Evolutionary conservation across 2,797 vertebrate species (phyloP), one percentile per base, ranked within the genome.

Genomic region (Cryptoprocta ferox): DNA sequence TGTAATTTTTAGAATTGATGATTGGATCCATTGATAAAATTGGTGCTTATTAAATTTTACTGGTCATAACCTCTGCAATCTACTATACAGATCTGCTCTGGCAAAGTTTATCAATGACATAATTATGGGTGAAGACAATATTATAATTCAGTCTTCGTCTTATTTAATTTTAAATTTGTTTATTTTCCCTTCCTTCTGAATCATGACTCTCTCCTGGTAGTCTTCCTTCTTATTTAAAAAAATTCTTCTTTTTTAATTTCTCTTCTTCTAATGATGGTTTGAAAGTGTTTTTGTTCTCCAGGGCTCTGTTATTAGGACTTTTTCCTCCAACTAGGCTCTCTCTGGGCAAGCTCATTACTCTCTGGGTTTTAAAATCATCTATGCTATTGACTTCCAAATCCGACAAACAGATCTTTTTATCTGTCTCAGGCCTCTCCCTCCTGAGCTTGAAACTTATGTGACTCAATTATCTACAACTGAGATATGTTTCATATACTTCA

Each of bases 21-120:
- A 92, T 15, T 59, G 65, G 56, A 88, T 56, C 28, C 35, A 78
- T 89, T 91, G 88, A 96, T 97, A 96, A 89, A 39, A 86, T 53
- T 90, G 84, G 76, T 95, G n/a, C 37, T 81, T 95, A 98, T 97
- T 97, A 95, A 97, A 95, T 93, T 96, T 94, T 86, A 88, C 50
- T 91, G 73, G 56, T 73, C 66, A 63, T 83, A 70, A 56, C 48
- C 68, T 93, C 70, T 92, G 73, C 24, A 96, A 87, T 83, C 59
- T 89, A 56, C 86, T 80, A 68, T 79, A 79, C 26, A 95, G 92
- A 92, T 97, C 95, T 89, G n/a, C 63, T 83, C 83, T 95, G 76
- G 95, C 53, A 92, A 89, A 70, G 53, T 92, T 96, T 92, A 66
- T 78, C 89, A 96, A 12, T 68, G 61, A 50, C 79, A 86, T 94